Evolutionary conservation across 2,888 invertebrate genomes (phyloP), one percentile per base, ranked within the genome.

Genomic region (Eulithis prunata): DNA sequence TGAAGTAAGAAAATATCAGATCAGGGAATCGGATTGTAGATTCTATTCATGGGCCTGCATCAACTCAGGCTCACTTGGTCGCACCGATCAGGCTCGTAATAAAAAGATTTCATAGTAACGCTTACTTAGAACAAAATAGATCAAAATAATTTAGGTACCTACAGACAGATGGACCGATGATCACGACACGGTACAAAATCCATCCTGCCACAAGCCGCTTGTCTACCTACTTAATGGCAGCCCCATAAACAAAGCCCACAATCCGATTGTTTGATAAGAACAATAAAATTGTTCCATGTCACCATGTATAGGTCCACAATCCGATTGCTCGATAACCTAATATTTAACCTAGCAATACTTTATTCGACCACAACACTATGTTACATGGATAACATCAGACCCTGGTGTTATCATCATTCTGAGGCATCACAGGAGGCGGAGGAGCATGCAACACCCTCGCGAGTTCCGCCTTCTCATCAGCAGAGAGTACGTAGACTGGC

Each of bases 401-500:
- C 80, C 87, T 89, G 12, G 87, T 76, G 68, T 87, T 84, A 13
- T 83, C 79, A 67, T 83, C 74, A 53, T 80, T 77, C 60, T 55
- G 45, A 13, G 87, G 85, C 32, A 79, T 83, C 5, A 87, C 75
- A 0, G 88, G 87, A 2, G 85, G 81, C 10, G 90, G 89, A 0
- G 90, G 90, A 0, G 84, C 83, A 70, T 90, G 90, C 21, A 93
- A 71, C 0, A 89, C 93, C 67, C 88, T 85, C 6, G 92, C 93
- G 11, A 93, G 81, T 75, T 93, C 94, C 13, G 93, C 94, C 75
- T 95, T 95, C 75, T 96, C 95, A 70, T 94, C 93, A 4, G 95
- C 95, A 14, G 96, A 94, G 74, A 96, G 94, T 14, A 96, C 95
- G 81, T 95, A 96, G 56, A 96, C 95, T 0, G 96, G 95, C 14